Evolutionary conservation across 2,113 vertebrate species (phyloP), one percentile per base, ranked within the genome.

Genomic region (Psittacula cyanocephala): DNA sequence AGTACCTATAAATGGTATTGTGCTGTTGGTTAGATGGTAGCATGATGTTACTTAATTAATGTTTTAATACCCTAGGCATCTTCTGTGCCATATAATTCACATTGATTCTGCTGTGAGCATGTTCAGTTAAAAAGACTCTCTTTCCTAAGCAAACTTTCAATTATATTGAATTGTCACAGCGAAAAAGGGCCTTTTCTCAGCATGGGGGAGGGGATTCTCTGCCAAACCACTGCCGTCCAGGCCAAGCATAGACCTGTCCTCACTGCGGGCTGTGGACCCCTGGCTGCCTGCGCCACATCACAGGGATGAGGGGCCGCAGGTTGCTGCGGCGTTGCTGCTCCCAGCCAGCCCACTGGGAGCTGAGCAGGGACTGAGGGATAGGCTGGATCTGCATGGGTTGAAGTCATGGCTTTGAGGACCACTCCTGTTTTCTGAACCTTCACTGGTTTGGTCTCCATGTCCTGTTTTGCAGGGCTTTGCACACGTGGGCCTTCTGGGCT

Each of bases 41-140:
- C 95, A 93, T 89, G 91, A 95, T 96, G 95, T 97, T 95, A 96
- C 96, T 95, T 95, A 96, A 97, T 97, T 96, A 97, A 96, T 95
- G 93, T 95, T 96, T 97, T 94, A 97, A 95, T 96, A 97, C 94
- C 96, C 96, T 94, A 96, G 95, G 95, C 89, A 93, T 96, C 93
- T 93, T 86, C 95, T 91, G 91, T 91, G 90, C 96, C 79, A 68
- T 97, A 93, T 95, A 96, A 95, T 90, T 96, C 94, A 94, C 94
- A 96, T 96, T 14, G 93, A 96, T 93, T 95, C 90, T 20, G 91
- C 95, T 95, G 94, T 91, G 95, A 97, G 93, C 93, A 59, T 95
- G 88, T 94, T 95, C 96, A 71, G 91, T 95, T 97, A 93, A 94
- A 97, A 96, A 96, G 95, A 96, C 93, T 97, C 93, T 93, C 91